These are phyloP conservation scores for Oreochromis spilurus DNA, from an alignment of 2,113 vertebrate species.

Conservation along the genomic window DNA sequence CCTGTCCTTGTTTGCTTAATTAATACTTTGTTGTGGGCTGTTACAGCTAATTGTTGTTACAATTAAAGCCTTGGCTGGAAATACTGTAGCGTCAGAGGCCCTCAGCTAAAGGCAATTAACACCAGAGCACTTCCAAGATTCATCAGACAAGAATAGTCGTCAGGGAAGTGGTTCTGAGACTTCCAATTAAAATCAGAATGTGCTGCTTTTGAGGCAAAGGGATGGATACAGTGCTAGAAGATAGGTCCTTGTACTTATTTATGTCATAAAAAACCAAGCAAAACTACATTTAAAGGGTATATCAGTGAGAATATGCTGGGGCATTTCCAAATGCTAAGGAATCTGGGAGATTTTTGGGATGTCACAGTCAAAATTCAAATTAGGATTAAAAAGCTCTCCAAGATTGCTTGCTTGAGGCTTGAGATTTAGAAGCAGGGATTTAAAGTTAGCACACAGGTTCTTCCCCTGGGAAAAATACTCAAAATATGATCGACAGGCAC, in stretches of 20 bases:
- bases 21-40: slow-evolving; percentile 31
- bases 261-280: neutral
- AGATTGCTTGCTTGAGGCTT: neutral
- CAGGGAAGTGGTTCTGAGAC: neutral
- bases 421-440: slow-evolving; percentile 1
- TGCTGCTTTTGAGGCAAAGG: neutral
- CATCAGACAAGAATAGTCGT: neutral
- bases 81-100: neutral
- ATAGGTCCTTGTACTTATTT: neutral
- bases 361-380: neutral
- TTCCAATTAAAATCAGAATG: neutral
- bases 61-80: slow-evolving; percentile 33
- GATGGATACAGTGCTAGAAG: neutral
- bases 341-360: neutral
- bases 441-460: neutral
- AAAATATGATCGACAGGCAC: neutral
- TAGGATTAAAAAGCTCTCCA: neutral
- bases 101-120: slow-evolving; percentile 13
- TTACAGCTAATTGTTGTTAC: slow-evolving; percentile 11
- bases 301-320: neutral
- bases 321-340: neutral
- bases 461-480: neutral
- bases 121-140: neutral
- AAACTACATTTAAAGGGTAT: neutral
- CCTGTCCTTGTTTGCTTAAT: slow-evolving; percentile 24